A percentile compares a stretch with the other conserved stretches of the same genome.
These are phyloP conservation scores for Drosophila suzukii DNA, from an alignment of 1,140 invertebrate species.

Conservation along the genomic window DNA sequence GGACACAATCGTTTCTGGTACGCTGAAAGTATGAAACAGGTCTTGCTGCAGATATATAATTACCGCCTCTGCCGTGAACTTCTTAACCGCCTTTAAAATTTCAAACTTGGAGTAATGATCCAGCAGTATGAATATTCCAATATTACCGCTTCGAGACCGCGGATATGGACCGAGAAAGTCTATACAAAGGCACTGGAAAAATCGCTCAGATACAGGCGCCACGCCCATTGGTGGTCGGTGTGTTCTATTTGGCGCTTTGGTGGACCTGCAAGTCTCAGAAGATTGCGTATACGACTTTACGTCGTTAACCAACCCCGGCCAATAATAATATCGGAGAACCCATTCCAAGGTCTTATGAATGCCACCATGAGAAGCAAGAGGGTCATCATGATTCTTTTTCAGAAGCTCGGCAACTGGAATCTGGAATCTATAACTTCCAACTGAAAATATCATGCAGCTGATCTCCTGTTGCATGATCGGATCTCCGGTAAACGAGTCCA, in stretches of 20 bases:
- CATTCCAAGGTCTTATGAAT: neutral
- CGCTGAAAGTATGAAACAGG: neutral
- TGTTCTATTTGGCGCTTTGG: conserved; percentile 9
- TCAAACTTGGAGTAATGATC: conserved; percentile 33
- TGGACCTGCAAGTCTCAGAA: conserved; percentile 13
- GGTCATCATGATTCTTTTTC: no score
- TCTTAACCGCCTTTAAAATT: conserved; percentile 27
- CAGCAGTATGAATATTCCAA: conserved; percentile 19
- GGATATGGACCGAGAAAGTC: conserved; percentile 43
- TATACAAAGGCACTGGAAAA: conserved; percentile 24
- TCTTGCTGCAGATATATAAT: conserved; percentile 4
- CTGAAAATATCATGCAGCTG: no score
- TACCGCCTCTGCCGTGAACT: neutral
- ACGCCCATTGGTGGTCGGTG: no score
- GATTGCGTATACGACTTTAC: conserved; percentile 10
- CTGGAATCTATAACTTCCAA: no score
- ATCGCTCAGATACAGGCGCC: conserved; percentile 1
- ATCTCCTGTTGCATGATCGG: no score
- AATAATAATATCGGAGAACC: conserved; percentile 2
- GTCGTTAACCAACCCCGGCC: neutral
- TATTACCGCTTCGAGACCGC: conserved; percentile 19
- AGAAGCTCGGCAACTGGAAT: no score
- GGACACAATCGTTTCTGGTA: conserved; percentile 8
- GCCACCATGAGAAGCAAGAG: conserved; percentile 5
- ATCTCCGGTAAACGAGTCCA: no score